Base-by-base conservation (phyloP, 2,888 invertebrate genomes). In the Machimus rusticus region DNA sequence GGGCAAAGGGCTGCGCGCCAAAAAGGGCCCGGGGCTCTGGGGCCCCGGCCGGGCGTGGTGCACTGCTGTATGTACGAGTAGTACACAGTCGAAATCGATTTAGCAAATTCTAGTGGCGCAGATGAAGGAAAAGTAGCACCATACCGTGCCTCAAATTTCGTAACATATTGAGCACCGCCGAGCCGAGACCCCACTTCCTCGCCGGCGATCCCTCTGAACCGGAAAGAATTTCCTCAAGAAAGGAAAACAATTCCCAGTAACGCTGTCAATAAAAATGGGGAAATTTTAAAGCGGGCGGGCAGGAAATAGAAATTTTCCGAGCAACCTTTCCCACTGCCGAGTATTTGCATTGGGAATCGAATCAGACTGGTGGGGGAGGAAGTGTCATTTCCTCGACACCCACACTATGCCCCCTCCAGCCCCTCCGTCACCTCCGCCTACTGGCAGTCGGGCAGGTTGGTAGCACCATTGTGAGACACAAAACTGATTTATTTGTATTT, bases 401-500 rank as follows among this genome's bases (percentile, higher is more conserved):
- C 66, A 66, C 23, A 66, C 34, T 82, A n/a, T 16, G 55, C 0
- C 37, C 82, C 23, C 3, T 6, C 12, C 51, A 51, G 16, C 46
- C 34, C 66, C 43, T 14, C 46, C 1, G 55, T 2, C 8, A 19
- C 19, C 55, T 14, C 14, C 28, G 28, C 66, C 12, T 14, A 8
- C 55, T 46, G 16, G 74, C 6, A 14, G n/a, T 39, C 66, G 37
- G 19, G 31, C 23, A 55, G 82, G 66, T 66, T 66, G 66, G 23
- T 31, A 77, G 46, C 74, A 39, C 74, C 86, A 79, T 86, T 76
- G 19, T 81, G 34, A 85, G 81, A 88, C 86, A 87, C 81, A 87
- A 84, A 88, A 88, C 86, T 88, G 88, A 88, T 88, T 88, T 88
- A 88, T 88, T 88, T 88, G 86, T 79, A 88, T 88, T 88, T 88